A percentile compares a stretch with the other conserved stretches of the same genome.
Conservation (phyloP, 1,140 invertebrate genomes). For the Drosophila lacteicornis region DNA sequence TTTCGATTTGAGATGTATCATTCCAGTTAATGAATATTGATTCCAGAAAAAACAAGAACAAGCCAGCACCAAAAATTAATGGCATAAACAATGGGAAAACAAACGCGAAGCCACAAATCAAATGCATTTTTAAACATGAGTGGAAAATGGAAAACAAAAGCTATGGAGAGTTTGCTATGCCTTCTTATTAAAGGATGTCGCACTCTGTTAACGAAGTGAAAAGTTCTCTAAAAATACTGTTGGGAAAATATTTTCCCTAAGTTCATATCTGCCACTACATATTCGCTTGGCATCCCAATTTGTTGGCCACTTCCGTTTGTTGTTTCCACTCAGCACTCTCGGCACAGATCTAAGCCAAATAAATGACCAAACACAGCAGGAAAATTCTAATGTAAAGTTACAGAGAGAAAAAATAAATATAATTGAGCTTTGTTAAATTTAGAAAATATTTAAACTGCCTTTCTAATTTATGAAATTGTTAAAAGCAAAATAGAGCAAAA, state of each 20-base stretch:
- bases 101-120: slow-evolving; percentile 27
- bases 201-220: slow-evolving; percentile 9
- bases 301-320: slow-evolving; percentile 68
- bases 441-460: not conserved
- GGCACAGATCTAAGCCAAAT: slow-evolving; percentile 67
- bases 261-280: slow-evolving; percentile 33
- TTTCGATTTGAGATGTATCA: slow-evolving; percentile 27
- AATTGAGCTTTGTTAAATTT: not conserved
- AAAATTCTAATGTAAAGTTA: slow-evolving; percentile 37
- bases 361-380: slow-evolving; percentile 62
- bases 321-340: slow-evolving; percentile 49
- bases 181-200: slow-evolving; percentile 17
- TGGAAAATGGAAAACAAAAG: not conserved
- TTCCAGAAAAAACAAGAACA: slow-evolving; percentile 6
- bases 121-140: slow-evolving; percentile 39
- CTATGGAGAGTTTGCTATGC: not conserved
- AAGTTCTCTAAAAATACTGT: slow-evolving; percentile 36
- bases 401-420: not conserved
- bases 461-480: not conserved
- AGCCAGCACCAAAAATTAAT: slow-evolving; percentile 6
- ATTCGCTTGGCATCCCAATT: slow-evolving; percentile 35
- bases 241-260: slow-evolving; percentile 25
- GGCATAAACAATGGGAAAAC: slow-evolving; percentile 32
- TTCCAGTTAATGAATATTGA: slow-evolving; percentile 46
- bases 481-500: too few relatives aligned